Evolutionary conservation across 2,888 invertebrate species (phyloP).

Genomic region (Kryphioiulus occultus): DNA sequence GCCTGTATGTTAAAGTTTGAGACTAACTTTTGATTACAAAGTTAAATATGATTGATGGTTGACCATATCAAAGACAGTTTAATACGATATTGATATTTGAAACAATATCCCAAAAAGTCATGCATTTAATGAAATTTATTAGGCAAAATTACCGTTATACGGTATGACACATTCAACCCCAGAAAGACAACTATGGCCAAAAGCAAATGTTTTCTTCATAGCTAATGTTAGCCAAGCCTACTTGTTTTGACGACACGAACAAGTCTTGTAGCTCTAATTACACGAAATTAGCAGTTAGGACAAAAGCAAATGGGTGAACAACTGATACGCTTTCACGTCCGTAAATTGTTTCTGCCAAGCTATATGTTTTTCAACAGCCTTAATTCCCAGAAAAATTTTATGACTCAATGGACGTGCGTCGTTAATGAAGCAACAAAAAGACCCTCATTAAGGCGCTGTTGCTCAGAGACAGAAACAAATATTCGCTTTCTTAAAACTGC

Average conservation of each 20-base stretch:
- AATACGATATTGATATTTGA: too few species aligned
- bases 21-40: too few species aligned
- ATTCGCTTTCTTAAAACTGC: background rate
- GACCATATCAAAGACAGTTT: too few species aligned
- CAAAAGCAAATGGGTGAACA: background rate
- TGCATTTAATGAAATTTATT: too few species aligned
- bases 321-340: slow-evolving; percentile 14
- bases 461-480: background rate
- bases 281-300: background rate
- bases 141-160: too few species aligned
- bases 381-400: background rate
- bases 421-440: slow-evolving; percentile 22
- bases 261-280: background rate
- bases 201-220: too few species aligned
- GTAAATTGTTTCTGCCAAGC: background rate
- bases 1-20: too few species aligned
- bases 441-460: background rate
- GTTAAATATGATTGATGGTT: too few species aligned
- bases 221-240: background rate
- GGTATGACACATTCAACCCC: too few species aligned
- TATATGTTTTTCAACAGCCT: background rate
- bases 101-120: too few species aligned
- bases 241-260: background rate
- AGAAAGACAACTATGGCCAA: too few species aligned
- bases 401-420: background rate